Evolutionary conservation across 2,888 invertebrate species (phyloP), one percentile per base, ranked within the genome.

Genomic region (Slavum lentiscoides): DNA sequence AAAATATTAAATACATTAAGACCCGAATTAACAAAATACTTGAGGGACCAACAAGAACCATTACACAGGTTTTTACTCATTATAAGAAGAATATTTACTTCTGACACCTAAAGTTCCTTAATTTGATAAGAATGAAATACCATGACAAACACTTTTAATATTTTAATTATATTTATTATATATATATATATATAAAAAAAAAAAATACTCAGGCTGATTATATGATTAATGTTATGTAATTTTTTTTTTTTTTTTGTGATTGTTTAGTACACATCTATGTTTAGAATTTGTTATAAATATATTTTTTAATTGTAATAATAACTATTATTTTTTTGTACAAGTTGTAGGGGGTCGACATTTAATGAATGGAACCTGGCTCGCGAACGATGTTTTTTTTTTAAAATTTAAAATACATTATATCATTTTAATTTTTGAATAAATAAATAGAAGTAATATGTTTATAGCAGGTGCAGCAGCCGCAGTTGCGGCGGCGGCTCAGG

Each of bases 401-500:
- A 30, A 30, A 30, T 30, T 30, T 30, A 30, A 70, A 61, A 55
- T 70, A 23, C 70, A 80, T 64, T 64, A 61, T 17, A 23, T 30
- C 61, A 76, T 55, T 55, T 49, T 55, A 53, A 49, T 77, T 53
- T 55, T 64, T 30, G 70, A 80, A 80, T 80, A 80, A 77, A 69
- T 77, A 77, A 80, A 80, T 62, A 77, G 53, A 80, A 80, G 64
- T 80, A 70, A 80, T 80, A 55, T 80, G 77, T 80, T 80, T 80
- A 70, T 80, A 80, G 77, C 77, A 80, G 77, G 77, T 80, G 77
- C 77, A 80, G 77, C 77, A 80, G 89, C 90, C 91, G 91, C 91
- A 94, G 93, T 94, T 93, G 93, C 92, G 90, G 94, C 92, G 90
- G 92, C 93, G 89, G 91, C 90, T 86, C 90, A 89, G 86, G 92